Base-by-base conservation (phyloP, 2,113 vertebrate species). In the Oenanthe oenanthe region DNA sequence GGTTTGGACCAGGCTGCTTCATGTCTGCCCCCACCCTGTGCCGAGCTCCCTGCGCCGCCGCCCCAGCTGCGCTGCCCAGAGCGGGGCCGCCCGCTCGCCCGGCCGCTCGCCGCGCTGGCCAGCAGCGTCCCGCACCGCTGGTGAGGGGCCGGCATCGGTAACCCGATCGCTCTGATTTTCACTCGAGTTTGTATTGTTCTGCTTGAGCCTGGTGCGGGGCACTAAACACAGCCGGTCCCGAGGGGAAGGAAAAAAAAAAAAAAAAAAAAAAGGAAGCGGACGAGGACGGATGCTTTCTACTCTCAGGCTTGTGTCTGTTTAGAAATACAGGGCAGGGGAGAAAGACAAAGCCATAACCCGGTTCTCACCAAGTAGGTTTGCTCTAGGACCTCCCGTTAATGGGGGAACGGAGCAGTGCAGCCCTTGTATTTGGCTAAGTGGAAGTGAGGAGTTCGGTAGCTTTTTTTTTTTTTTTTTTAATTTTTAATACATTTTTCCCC, bases 311-410 rank as follows among this genome's bases (percentile, higher is more conserved):
- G 66, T 71, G 63, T 38, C 56, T 62, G 68, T 51, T 67, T 50
- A 45, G 83, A 77, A 81, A 73, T 19, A 51, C 28, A 54, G 83
- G 63, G 83, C 87, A 87, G 65, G 77, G 83, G 36, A 70, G 53
- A 68, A 92, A 76, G 96, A 97, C 95, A 97, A 93, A 97, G 93
- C 86, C 86, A 70, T 65, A 65, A 88, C 51, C 80, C 72, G 28
- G 71, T 93, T 92, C 96, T 96, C 92, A 83, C 76, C 56, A 63
- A 87, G 90, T 80, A 78, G 94, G 77, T 95, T 97, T 97, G 74
- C 95, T 96, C 93, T 93, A 90, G 89, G 90, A 97, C 86, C 80
- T 95, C 92, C 32, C 72, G 71, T 83, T 83, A 89, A 34, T 31
- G 48, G 48, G 13, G 50, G 25, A 25, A 40, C 25, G 4, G 45